These are phyloP conservation scores for Leptatherina wallacei DNA, from an alignment of 2,797 vertebrate species.

Conservation along the genomic window DNA sequence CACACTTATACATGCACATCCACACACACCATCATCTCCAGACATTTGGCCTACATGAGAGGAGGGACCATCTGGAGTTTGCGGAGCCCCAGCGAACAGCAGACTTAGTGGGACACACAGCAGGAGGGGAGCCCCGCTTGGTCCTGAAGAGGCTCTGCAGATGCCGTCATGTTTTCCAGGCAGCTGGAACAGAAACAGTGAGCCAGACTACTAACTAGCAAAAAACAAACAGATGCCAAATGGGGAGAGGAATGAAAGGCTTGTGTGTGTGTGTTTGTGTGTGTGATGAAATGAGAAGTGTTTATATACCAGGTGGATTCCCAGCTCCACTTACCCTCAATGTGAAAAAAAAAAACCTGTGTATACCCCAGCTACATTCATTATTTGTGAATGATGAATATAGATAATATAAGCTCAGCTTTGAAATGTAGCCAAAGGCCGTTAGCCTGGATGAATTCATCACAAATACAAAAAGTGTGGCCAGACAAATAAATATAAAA, in stretches of 20 bases:
- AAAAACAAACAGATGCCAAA: conserved; percentile 62
- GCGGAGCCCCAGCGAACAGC: conserved; percentile 33
- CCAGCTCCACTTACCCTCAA: neutral
- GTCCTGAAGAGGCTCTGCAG: conserved; percentile 51
- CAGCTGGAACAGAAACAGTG: conserved; percentile 52
- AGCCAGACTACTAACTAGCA: conserved; percentile 21
- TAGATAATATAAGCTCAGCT: neutral
- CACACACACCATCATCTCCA: conserved; percentile 9
- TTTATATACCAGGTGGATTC: conserved; percentile 51
- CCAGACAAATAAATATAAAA: neutral
- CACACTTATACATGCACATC: conserved; percentile 7
- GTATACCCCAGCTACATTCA: neutral
- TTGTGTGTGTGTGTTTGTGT: conserved; percentile 11
- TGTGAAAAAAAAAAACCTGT: neutral
- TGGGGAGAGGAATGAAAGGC: conserved; percentile 26
- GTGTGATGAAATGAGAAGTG: conserved; percentile 38
- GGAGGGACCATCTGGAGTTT: conserved; percentile 61
- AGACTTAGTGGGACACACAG: conserved; percentile 56
- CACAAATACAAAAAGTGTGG: neutral
- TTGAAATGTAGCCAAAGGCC: neutral
- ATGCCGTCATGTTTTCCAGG: conserved; percentile 73
- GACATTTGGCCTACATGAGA: conserved; percentile 33
- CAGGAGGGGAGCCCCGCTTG: conserved; percentile 39
- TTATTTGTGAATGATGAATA: neutral
- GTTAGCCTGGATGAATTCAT: conserved; percentile 11